phyloP scores from a whole-genome alignment of 2,113 vertebrate species.

The Camarhynchus parvulus region DNA sequence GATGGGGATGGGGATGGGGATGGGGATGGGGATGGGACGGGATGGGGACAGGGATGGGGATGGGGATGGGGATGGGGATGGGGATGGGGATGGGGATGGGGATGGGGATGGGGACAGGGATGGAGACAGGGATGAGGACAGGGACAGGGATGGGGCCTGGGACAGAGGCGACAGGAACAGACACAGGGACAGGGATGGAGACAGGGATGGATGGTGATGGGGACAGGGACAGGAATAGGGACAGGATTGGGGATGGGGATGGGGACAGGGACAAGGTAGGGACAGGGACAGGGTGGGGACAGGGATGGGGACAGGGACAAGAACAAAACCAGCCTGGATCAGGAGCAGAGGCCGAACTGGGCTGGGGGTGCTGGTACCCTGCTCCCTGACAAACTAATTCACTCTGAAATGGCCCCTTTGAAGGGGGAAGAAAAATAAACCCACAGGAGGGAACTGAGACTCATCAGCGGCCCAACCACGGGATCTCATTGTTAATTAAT shows the following conservation, averaged over 20 bases:
- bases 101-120: neutral
- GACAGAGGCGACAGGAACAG: too few species aligned
- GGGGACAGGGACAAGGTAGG: too few species aligned
- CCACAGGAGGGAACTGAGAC: constrained; percentile 66
- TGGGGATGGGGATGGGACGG: neutral
- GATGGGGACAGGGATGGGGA: neutral
- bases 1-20: neutral
- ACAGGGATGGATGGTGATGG: neutral
- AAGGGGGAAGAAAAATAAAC: constrained; percentile 71
- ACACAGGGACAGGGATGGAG: too few species aligned
- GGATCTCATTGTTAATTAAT: constrained; percentile 25
- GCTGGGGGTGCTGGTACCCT: constrained; percentile 12
- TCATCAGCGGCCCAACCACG: constrained; percentile 73
- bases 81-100: neutral
- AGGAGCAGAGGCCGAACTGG: constrained; percentile 55
- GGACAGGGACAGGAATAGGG: neutral
- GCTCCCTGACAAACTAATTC: constrained; percentile 74
- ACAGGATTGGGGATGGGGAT: too few species aligned
- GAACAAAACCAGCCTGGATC: constrained; percentile 64
- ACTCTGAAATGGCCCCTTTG: constrained; percentile 61
- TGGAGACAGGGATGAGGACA: neutral
- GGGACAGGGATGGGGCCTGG: too few species aligned
- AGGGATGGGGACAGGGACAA: neutral
- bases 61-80: neutral
- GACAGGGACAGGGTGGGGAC: neutral